phyloP scores from a whole-genome alignment of 2,888 invertebrate genomes.

The Zaprionus obscuricornis region DNA sequence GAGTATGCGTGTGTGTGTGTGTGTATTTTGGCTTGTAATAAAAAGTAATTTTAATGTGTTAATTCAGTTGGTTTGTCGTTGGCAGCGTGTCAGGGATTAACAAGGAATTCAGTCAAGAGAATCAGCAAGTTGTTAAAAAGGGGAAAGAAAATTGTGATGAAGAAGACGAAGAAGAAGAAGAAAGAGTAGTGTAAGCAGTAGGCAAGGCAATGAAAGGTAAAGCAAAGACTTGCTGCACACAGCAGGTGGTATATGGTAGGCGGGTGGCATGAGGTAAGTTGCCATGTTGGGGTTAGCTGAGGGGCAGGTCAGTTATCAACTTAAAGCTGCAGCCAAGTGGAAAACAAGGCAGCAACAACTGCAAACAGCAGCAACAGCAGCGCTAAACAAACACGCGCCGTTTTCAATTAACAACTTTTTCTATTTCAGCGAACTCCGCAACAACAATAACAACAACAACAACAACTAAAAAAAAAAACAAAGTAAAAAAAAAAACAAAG shows the following conservation, averaged over 20 bases:
- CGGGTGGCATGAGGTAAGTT: conserved; percentile 8
- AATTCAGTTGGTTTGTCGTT: conserved; percentile 66
- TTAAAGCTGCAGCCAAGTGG: conserved; percentile 45
- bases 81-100: conserved; percentile 51
- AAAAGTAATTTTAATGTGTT: conserved; percentile 77
- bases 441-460: conserved; percentile 15
- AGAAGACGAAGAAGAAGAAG: not conserved
- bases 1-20: conserved; percentile 12
- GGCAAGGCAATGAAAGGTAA: not conserved
- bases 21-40: conserved; percentile 52
- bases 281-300: conserved; percentile 13
- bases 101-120: conserved; percentile 24
- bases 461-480: too few relatives aligned
- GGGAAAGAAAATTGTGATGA: not conserved
- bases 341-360: conserved; percentile 42
- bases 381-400: conserved; percentile 49
- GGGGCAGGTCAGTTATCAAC: conserved; percentile 17
- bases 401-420: conserved; percentile 73
- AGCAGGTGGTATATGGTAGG: not conserved
- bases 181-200: not conserved
- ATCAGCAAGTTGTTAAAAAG: conserved; percentile 3
- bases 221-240: too few relatives aligned
- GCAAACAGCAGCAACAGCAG: too few relatives aligned
- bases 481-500: too few relatives aligned
- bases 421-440: conserved; percentile 26